phyloP scores from a whole-genome alignment of 1,140 invertebrate species.

The Papilio machaon region DNA sequence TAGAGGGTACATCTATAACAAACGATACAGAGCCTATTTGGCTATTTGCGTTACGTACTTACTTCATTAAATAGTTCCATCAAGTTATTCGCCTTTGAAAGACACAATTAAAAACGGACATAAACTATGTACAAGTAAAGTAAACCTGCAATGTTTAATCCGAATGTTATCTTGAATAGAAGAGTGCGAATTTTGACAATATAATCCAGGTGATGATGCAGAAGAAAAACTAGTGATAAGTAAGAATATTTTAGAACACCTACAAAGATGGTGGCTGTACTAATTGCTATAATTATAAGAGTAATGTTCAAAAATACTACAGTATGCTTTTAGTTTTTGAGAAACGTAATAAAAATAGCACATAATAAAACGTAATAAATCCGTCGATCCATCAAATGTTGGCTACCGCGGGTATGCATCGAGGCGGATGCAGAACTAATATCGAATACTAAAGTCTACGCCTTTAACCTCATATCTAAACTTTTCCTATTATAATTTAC shows the following conservation, averaged over 20 bases:
- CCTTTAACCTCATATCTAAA: not conserved
- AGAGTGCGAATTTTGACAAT: not conserved
- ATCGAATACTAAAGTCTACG: not conserved
- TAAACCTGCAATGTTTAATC: not conserved
- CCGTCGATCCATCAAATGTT: not conserved
- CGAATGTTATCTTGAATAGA: not conserved
- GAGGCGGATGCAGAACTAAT: not conserved
- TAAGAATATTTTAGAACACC: not conserved
- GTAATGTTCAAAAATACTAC: too few relatives aligned
- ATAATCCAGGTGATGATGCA: not conserved
- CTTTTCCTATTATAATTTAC: conserved; percentile 82
- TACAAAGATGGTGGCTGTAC: not conserved
- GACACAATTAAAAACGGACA: not conserved
- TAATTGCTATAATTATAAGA: not conserved
- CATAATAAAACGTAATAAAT: too few relatives aligned
- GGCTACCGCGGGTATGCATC: too few relatives aligned
- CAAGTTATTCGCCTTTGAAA: not conserved
- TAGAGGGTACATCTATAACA: not conserved
- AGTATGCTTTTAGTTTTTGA: too few relatives aligned
- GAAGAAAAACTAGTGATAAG: not conserved
- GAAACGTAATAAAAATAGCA: too few relatives aligned
- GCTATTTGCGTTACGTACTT: not conserved
- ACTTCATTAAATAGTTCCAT: not conserved
- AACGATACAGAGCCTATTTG: not conserved
- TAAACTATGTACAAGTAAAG: not conserved